Evolutionary conservation across 2,888 invertebrate species (phyloP).

Genomic region (Mythimna pallens): DNA sequence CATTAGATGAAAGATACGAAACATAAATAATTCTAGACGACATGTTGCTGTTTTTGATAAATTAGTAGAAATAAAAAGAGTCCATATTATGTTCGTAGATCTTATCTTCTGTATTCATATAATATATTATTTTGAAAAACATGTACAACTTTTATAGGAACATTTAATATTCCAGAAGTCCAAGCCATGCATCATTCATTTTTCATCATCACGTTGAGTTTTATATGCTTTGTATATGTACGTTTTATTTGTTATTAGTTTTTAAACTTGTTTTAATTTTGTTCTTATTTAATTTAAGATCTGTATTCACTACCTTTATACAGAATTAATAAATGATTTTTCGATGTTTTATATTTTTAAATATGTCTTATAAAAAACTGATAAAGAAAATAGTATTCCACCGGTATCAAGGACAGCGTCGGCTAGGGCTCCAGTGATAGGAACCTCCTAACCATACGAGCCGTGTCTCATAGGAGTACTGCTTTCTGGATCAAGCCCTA

Average conservation of each 20-base stretch:
- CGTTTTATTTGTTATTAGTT: background rate
- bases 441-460: too few species aligned
- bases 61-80: slow-evolving; percentile 20
- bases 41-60: slow-evolving; percentile 29
- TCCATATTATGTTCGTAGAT: slow-evolving; percentile 32
- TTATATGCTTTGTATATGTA: background rate
- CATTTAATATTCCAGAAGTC: slow-evolving; percentile 8
- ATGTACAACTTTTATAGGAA: background rate
- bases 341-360: too few species aligned
- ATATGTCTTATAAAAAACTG: too few species aligned
- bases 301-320: too few species aligned
- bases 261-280: background rate
- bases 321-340: too few species aligned
- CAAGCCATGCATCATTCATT: background rate
- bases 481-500: too few species aligned
- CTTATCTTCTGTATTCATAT: slow-evolving; percentile 18
- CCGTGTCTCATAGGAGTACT: too few species aligned
- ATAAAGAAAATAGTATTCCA: too few species aligned
- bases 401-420: too few species aligned
- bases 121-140: slow-evolving; percentile 11
- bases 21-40: slow-evolving; percentile 26
- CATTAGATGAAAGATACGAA: slow-evolving; percentile 27
- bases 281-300: background rate
- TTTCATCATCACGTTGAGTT: background rate
- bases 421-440: too few species aligned